Evolutionary conservation across 2,113 vertebrate species (phyloP).

Genomic region (Pluvianellus socialis): DNA sequence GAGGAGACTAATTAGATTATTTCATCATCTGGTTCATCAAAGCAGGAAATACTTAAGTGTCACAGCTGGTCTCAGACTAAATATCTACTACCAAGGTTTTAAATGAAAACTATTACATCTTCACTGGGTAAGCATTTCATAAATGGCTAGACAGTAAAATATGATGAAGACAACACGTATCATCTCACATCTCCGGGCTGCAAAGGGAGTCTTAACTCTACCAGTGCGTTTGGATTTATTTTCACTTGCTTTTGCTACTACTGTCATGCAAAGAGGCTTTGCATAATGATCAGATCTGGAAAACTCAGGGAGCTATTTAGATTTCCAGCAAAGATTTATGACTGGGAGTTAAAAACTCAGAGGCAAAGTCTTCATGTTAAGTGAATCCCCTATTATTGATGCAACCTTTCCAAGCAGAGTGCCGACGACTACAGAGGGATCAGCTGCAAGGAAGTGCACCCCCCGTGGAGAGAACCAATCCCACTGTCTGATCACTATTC

Average conservation of each 20-base stretch:
- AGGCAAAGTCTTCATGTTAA: not conserved
- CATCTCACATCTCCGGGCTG: not conserved
- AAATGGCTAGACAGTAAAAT: constrained; percentile 57
- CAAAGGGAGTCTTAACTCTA: constrained; percentile 29
- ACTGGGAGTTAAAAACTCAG: constrained; percentile 7
- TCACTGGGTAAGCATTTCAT: constrained; percentile 53
- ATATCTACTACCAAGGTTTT: constrained; percentile 60
- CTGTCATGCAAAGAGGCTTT: not conserved
- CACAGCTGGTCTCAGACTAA: constrained; percentile 71
- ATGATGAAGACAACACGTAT: constrained; percentile 41
- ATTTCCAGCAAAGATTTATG: constrained; percentile 1
- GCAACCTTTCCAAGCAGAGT: not conserved
- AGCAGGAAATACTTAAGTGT: constrained; percentile 74
- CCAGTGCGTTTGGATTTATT: constrained; percentile 25
- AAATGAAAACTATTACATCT: constrained; percentile 69
- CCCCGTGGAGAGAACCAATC: not conserved
- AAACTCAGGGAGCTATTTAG: constrained; percentile 5
- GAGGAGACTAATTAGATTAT: constrained; percentile 72
- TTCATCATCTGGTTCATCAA: constrained; percentile 73
- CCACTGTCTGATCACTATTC: not conserved
- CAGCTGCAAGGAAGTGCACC: not conserved
- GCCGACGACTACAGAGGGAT: not conserved
- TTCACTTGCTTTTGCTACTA: not conserved
- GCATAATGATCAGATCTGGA: not conserved
- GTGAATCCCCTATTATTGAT: not conserved